Conservation (phyloP, 2,113 vertebrate species). For the Meleagris gallopavo region DNA sequence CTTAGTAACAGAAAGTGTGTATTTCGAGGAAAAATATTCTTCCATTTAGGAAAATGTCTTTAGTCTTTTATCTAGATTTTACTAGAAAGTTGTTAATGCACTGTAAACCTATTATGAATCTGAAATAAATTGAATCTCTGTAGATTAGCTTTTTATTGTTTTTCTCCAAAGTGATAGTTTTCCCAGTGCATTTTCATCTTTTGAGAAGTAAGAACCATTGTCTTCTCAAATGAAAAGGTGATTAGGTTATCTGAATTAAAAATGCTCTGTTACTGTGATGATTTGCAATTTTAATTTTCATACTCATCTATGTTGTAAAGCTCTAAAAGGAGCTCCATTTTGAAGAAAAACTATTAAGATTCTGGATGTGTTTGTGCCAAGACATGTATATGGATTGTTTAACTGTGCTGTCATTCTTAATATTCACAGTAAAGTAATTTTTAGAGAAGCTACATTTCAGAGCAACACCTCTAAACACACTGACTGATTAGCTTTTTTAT, state of each 20-base stretch:
- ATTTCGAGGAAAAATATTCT: conserved; percentile 10
- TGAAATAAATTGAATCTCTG: conserved; percentile 24
- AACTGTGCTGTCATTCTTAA: conserved; percentile 97
- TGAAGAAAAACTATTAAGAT: conserved; percentile 88
- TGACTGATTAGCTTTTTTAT: conserved; percentile 90
- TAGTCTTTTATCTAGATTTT: conserved; percentile 12
- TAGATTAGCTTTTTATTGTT: conserved; percentile 9
- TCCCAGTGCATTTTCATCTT: not conserved
- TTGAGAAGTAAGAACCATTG: not conserved
- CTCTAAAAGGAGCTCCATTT: conserved; percentile 73
- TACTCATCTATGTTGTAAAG: conserved; percentile 64
- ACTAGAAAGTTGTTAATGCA: conserved; percentile 31
- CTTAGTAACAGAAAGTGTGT: conserved; percentile 28
- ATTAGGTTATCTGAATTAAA: conserved; percentile 33
- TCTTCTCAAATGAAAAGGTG: conserved; percentile 29
- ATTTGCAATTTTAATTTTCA: conserved; percentile 54
- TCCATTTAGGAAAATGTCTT: conserved; percentile 7
- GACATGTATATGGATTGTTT: conserved; percentile 94
- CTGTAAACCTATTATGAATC: conserved; percentile 11
- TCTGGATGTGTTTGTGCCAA: conserved; percentile 87
- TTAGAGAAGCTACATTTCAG: conserved; percentile 89
- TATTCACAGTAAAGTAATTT: conserved; percentile 92
- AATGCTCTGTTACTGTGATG: not conserved
- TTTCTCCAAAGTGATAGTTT: conserved; percentile 44
- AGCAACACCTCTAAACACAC: conserved; percentile 88